Conservation (phyloP, 2,888 invertebrate species). For the Melieria omissa region DNA sequence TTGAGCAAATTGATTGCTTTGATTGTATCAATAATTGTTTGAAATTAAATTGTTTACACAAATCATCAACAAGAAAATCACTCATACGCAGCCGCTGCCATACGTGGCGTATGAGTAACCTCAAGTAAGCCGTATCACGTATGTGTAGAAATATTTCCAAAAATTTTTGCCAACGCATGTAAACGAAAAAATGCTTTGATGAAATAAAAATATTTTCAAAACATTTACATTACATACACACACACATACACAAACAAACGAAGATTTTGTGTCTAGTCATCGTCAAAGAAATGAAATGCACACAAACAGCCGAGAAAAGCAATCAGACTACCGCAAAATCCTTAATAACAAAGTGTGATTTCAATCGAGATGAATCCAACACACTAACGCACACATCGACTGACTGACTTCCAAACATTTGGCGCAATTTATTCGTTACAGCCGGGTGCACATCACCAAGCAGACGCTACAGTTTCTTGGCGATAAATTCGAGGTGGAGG, state of each 20-base stretch:
- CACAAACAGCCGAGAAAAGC: neutral
- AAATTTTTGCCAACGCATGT: too few relatives aligned
- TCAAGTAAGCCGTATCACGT: too few relatives aligned
- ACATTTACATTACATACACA: neutral
- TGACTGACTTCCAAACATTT: neutral
- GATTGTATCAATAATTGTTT: too few relatives aligned
- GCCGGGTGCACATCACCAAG: constrained; percentile 88
- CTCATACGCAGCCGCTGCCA: too few relatives aligned
- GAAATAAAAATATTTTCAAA: too few relatives aligned
- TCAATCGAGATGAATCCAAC: neutral
- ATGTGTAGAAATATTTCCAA: too few relatives aligned
- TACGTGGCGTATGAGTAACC: too few relatives aligned
- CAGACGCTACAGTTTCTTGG: constrained; percentile 84
- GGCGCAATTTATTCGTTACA: constrained; percentile 63
- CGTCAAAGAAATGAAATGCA: neutral
- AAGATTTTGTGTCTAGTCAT: neutral
- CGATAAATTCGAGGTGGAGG: constrained; percentile 85
- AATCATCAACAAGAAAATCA: too few relatives aligned
- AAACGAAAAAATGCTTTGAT: too few relatives aligned
- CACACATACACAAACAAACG: neutral
- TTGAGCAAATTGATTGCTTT: too few relatives aligned
- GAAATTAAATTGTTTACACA: too few relatives aligned
- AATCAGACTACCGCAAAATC: too few relatives aligned
- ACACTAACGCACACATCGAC: neutral
- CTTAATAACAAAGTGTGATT: neutral